Evolutionary conservation across 2,888 invertebrate genomes (phyloP), one percentile per base, ranked within the genome.

Genomic region (Hydrotaea diabolus): DNA sequence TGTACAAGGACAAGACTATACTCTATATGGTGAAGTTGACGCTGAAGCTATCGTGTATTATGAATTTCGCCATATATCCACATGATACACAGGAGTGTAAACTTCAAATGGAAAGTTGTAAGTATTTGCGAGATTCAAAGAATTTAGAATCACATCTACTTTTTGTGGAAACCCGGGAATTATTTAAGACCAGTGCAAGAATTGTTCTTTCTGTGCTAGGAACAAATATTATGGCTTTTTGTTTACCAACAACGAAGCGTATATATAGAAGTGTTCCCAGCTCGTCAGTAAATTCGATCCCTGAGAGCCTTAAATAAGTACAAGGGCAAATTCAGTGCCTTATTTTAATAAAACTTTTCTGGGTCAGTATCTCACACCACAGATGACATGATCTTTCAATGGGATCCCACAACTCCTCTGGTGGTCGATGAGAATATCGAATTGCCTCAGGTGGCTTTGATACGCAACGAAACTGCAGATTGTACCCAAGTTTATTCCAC

Each of bases 11-110:
- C 90, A 96, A 96, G 92, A 96, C 95, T 17, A 97, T 96, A 86
- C 93, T 96, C 21, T 98, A 97, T 91, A 96, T 96, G 95, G 92
- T 92, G 0, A 98, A 98, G 95, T 95, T 98, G 87, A 98, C 98
- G 0, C 92, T 98, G 85, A 96, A 96, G 86, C 93, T 98, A 43
- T 98, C 97, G 0, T 98, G 98, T 89, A 97, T 97, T 0, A 98
- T 98, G 98, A 97, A 98, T 92, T 97, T 98, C 91, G 95, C 97
- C 89, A 97, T 97, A 89, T 98, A 98, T 92, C 98, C 98, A 0
- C 98, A 98, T 90, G 98, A 98, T 90, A 97, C 97, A 0, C 98
- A 98, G 93, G 97, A 97, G 91, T 98, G 98, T 91, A 97, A 97
- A 93, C 93, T 98, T 85, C 97, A 98, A 93, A 97, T 98, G 96